phyloP scores from a whole-genome alignment of 2,888 invertebrate genomes.

The Agapostemon virescens region DNA sequence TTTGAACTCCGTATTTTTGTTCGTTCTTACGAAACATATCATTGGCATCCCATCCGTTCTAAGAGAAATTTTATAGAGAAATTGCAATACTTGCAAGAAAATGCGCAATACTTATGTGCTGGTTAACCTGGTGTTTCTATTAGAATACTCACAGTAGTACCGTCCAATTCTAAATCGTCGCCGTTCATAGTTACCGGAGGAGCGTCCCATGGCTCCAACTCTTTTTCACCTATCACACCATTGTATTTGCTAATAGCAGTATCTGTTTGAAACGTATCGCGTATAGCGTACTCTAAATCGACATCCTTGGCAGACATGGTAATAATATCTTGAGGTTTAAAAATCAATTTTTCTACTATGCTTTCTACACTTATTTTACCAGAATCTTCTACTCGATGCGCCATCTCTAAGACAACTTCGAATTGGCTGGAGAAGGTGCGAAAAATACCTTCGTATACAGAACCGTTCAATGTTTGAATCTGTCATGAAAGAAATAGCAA shows the following conservation, averaged over 20 bases:
- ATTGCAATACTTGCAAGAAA: background rate
- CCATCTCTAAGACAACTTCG: slow-evolving; percentile 93
- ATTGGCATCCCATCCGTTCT: slow-evolving; percentile 97
- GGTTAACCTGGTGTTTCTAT: background rate
- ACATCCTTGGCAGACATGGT: slow-evolving; percentile 91
- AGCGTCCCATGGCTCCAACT: slow-evolving; percentile 94
- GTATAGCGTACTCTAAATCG: slow-evolving; percentile 93
- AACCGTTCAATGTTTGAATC: slow-evolving; percentile 91
- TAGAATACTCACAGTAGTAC: slow-evolving; percentile 82
- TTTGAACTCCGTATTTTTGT: slow-evolving; percentile 93
- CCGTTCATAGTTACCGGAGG: slow-evolving; percentile 82
- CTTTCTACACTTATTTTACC: slow-evolving; percentile 86
- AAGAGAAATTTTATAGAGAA: slow-evolving; percentile 16
- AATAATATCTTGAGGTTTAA: slow-evolving; percentile 92
- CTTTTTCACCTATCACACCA: slow-evolving; percentile 88
- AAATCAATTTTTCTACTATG: slow-evolving; percentile 90
- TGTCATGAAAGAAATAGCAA: slow-evolving; percentile 62
- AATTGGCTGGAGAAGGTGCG: slow-evolving; percentile 94
- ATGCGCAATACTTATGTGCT: background rate
- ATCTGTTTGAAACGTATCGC: slow-evolving; percentile 94
- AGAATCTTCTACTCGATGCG: slow-evolving; percentile 89
- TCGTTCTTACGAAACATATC: slow-evolving; percentile 98
- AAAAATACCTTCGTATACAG: slow-evolving; percentile 93
- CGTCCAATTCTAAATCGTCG: slow-evolving; percentile 87
- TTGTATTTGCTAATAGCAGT: slow-evolving; percentile 93